phyloP scores from a whole-genome alignment of 2,888 invertebrate species.

The Xestia ashworthii region DNA sequence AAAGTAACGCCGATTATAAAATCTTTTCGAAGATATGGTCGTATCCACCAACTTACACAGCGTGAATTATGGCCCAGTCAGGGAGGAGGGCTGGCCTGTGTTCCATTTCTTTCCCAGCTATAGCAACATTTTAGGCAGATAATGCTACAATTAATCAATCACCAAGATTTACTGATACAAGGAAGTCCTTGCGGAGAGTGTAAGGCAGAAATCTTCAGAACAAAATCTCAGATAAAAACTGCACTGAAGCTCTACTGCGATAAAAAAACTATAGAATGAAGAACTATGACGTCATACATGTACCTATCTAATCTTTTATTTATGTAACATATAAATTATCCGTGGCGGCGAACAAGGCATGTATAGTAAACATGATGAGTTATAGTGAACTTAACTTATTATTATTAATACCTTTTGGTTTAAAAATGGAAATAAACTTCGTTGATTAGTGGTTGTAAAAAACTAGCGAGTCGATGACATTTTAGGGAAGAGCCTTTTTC shows the following conservation, averaged over 20 bases:
- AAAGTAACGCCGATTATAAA: too few relatives aligned
- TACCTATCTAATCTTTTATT: slow-evolving; percentile 43
- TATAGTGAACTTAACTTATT: not conserved
- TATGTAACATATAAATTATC: slow-evolving; percentile 34
- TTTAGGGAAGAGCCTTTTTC: too few relatives aligned
- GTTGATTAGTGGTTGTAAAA: not conserved
- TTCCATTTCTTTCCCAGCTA: not conserved
- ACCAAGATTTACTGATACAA: not conserved
- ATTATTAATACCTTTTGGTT: not conserved
- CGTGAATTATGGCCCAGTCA: not conserved
- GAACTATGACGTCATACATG: slow-evolving; percentile 17
- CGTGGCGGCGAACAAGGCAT: slow-evolving; percentile 10
- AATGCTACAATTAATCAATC: not conserved
- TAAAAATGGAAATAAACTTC: not conserved
- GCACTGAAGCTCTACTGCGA: not conserved
- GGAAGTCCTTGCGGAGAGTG: not conserved
- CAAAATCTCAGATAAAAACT: slow-evolving; percentile 24
- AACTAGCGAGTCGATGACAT: not conserved
- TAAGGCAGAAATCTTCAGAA: not conserved
- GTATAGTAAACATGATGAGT: slow-evolving; percentile 38
- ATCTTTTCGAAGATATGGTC: not conserved
- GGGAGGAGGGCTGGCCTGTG: not conserved
- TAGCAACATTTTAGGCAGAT: not conserved
- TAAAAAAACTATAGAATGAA: slow-evolving; percentile 13
- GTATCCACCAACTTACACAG: not conserved